These are phyloP conservation scores for Episyrphus balteatus DNA, from an alignment of 1,140 invertebrate genomes.

Conservation along the genomic window DNA sequence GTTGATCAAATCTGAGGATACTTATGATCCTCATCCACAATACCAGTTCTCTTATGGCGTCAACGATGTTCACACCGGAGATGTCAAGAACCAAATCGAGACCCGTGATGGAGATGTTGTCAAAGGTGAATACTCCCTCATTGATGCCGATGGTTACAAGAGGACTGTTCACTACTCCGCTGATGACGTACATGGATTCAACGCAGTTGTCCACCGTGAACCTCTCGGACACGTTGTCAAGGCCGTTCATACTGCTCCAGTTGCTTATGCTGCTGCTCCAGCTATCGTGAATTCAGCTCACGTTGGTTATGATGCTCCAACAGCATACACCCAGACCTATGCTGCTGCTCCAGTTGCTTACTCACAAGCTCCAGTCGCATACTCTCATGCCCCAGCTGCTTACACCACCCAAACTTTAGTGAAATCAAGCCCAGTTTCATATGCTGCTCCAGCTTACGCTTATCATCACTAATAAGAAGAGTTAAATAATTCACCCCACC, in stretches of 20 bases:
- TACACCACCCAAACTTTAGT: no score
- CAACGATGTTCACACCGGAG: slow-evolving; percentile 46
- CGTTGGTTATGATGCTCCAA: slow-evolving; percentile 17
- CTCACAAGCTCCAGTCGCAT: no score
- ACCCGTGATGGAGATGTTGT: slow-evolving; percentile 38
- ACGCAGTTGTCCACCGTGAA: slow-evolving; percentile 16
- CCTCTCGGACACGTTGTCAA: slow-evolving; percentile 11
- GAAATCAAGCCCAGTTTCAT: not conserved
- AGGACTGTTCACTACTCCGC: slow-evolving; percentile 19
- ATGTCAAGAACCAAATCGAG: slow-evolving; percentile 48
- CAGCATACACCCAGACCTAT: not conserved
- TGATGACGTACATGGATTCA: slow-evolving; percentile 16
- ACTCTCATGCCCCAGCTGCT: slow-evolving; percentile 9
- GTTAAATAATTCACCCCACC: no score
- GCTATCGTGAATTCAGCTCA: slow-evolving; percentile 10
- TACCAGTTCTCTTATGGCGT: slow-evolving; percentile 47
- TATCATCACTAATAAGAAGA: no score
- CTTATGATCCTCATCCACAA: slow-evolving; percentile 37
- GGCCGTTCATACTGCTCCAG: slow-evolving; percentile 14
- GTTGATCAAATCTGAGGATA: slow-evolving; percentile 8
- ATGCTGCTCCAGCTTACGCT: slow-evolving; percentile 8
- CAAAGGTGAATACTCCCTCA: slow-evolving; percentile 36
- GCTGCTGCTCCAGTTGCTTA: slow-evolving; percentile 11
- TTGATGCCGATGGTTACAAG: slow-evolving; percentile 38
- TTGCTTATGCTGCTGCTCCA: slow-evolving; percentile 12